Percentiles rank a stretch among this genome's conserved stretches.
Conservation (phyloP, 2,113 vertebrate genomes). For the Aphelocoma coerulescens region DNA sequence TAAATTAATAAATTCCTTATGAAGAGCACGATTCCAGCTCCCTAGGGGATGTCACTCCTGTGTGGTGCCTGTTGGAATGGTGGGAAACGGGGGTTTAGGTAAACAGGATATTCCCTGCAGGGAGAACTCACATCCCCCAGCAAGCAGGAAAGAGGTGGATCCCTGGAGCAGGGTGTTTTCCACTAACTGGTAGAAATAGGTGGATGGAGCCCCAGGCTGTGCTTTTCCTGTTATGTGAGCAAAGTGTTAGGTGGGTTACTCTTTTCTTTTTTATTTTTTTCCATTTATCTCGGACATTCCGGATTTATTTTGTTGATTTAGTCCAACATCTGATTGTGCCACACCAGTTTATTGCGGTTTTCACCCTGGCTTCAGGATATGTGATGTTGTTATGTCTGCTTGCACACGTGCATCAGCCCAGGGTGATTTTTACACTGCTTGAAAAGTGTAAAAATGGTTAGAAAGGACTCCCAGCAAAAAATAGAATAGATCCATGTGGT, state of each 20-base stretch:
- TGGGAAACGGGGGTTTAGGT: not conserved
- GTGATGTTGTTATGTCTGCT: not conserved
- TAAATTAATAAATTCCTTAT: not conserved
- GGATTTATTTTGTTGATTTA: not conserved
- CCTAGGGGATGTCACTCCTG: not conserved
- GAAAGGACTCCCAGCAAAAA: not conserved
- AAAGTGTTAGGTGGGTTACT: not conserved
- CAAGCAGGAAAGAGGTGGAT: constrained; percentile 4
- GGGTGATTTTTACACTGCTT: not conserved
- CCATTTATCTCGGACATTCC: not conserved
- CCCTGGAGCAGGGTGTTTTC: constrained; percentile 7
- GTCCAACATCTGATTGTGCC: fast-evolving
- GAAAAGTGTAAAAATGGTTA: not conserved
- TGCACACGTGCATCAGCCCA: fast-evolving
- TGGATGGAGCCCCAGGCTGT: not conserved
- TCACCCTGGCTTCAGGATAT: not conserved
- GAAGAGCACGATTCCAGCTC: not conserved
- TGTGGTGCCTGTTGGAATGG: not conserved
- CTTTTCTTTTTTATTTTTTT: not conserved
- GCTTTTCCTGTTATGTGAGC: constrained; percentile 41
- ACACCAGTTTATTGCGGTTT: not conserved
- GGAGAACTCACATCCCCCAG: not conserved
- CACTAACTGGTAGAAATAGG: not conserved
- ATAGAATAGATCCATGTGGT: fast-evolving
- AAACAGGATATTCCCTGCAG: constrained; percentile 25